Evolutionary conservation across 2,113 vertebrate species (phyloP).

Genomic region (Xiphophorus hellerii): DNA sequence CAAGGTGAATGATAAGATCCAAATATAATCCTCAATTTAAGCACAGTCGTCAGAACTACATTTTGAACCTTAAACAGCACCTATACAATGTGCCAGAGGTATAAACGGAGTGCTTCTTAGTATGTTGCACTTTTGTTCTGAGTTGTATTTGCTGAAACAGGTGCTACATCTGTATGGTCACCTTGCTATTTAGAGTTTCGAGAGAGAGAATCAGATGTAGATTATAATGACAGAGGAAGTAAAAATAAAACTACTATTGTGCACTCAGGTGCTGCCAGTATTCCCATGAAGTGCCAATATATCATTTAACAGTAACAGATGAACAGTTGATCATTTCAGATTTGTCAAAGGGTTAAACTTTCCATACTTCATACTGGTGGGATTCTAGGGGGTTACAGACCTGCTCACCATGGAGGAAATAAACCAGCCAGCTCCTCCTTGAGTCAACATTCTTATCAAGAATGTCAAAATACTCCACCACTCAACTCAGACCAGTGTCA

Average conservation of each 20-base stretch:
- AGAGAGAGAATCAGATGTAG: conserved; percentile 1
- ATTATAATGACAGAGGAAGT: conserved; percentile 3
- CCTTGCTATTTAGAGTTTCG: neutral
- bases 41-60: neutral
- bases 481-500: conserved; percentile 22
- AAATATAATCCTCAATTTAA: too few species aligned
- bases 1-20: neutral
- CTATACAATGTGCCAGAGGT: neutral
- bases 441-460: conserved; percentile 11
- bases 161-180: neutral
- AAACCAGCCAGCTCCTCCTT: conserved; percentile 10
- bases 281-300: conserved; percentile 17
- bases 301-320: conserved; percentile 10
- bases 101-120: neutral
- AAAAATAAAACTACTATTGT: too few species aligned
- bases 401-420: conserved; percentile 1
- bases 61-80: neutral
- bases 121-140: neutral
- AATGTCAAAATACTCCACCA: neutral
- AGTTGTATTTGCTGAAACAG: neutral
- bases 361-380: conserved; percentile 5
- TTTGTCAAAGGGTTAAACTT: conserved; percentile 17
- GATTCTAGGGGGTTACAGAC: conserved; percentile 20
- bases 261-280: conserved; percentile 5
- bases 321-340: conserved; percentile 2